phyloP scores from a whole-genome alignment of 2,797 vertebrate species.

The Pygocentrus nattereri region DNA sequence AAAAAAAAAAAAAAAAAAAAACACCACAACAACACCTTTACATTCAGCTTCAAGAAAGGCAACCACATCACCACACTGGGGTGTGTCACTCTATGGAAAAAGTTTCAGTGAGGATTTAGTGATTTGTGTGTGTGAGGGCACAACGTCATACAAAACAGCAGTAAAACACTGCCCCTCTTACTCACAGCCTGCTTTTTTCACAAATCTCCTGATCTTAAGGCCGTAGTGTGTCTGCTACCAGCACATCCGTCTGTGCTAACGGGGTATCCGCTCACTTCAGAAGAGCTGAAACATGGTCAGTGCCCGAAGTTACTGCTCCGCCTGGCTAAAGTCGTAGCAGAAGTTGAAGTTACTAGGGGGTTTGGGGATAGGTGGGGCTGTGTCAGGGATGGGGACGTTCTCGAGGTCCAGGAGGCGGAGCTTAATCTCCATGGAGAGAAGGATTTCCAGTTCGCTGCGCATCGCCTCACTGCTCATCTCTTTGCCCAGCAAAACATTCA shows the following conservation, averaged over 20 bases:
- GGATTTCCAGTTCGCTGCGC: slow-evolving; percentile 91
- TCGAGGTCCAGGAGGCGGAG: slow-evolving; percentile 94
- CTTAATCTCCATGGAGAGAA: slow-evolving; percentile 98
- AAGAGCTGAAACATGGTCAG: too few species aligned
- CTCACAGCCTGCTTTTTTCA: background rate
- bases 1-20: too few species aligned
- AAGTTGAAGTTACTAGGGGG: slow-evolving; percentile 95
- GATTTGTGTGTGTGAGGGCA: background rate
- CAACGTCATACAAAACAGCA: background rate
- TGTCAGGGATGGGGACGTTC: slow-evolving; percentile 91
- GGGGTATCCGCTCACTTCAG: background rate
- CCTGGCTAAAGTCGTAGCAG: slow-evolving; percentile 93
- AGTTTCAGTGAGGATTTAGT: background rate
- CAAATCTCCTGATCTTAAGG: background rate
- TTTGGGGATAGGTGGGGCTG: slow-evolving; percentile 87
- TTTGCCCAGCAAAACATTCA: slow-evolving; percentile 89
- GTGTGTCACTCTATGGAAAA: background rate
- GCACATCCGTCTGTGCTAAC: too few species aligned
- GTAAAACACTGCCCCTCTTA: background rate
- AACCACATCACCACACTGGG: background rate
- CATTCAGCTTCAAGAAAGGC: background rate
- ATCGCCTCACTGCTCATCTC: slow-evolving; percentile 93
- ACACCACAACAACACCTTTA: background rate
- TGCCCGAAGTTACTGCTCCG: slow-evolving; percentile 82
- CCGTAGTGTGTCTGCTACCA: background rate